Conservation (phyloP, 2,113 vertebrate species). For the Hylia prasina region DNA sequence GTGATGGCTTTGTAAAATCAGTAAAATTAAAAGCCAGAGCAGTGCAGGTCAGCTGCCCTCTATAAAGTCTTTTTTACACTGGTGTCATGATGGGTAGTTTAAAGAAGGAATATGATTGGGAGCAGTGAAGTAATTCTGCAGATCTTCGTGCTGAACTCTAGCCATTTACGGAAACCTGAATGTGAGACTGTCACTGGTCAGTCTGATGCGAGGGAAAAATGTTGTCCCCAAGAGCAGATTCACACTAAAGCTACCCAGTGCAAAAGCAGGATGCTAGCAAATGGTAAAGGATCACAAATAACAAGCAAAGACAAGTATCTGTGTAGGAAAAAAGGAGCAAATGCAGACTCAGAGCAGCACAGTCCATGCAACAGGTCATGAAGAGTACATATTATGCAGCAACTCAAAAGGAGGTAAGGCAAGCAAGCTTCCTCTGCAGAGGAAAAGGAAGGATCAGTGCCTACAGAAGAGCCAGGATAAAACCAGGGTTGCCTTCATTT, state of each 20-base stretch:
- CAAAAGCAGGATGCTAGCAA: not conserved
- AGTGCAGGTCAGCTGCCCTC: not conserved
- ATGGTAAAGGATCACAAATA: not conserved
- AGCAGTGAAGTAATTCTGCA: not conserved
- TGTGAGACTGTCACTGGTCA: rapidly evolving
- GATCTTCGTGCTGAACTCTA: not conserved
- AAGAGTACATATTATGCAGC: not conserved
- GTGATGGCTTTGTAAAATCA: not conserved
- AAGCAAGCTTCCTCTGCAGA: not conserved
- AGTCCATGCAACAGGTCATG: not conserved
- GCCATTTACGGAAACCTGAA: not conserved
- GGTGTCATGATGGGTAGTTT: not conserved
- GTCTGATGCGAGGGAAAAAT: not conserved
- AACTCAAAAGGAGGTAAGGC: not conserved
- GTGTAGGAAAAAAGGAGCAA: not conserved
- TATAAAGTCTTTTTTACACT: not conserved
- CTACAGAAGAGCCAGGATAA: not conserved
- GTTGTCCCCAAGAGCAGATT: not conserved
- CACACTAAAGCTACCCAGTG: not conserved
- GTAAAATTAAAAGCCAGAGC: not conserved
- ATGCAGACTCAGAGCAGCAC: not conserved
- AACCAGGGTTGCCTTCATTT: not conserved
- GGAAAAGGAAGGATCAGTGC: not conserved
- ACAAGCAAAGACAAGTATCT: not conserved
- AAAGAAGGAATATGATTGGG: not conserved